These are phyloP conservation scores for Bradynema listronoti DNA, from an alignment of 1,140 invertebrate species.

Conservation along the genomic window DNA sequence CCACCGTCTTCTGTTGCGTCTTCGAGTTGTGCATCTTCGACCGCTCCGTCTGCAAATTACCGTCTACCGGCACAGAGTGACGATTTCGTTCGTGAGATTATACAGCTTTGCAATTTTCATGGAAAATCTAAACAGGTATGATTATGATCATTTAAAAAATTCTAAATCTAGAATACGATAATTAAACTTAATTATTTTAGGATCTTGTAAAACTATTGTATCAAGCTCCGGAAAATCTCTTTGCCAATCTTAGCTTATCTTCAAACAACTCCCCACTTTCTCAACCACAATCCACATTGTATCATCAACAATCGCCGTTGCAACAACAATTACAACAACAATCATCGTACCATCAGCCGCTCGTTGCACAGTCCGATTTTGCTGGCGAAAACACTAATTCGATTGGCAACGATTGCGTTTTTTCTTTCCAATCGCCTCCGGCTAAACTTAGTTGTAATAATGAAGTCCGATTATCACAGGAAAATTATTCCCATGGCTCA, in stretches of 20 bases:
- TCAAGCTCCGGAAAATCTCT: conserved; percentile 2
- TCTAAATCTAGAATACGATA: not conserved
- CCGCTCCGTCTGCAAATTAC: conserved; percentile 8
- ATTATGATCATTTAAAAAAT: not conserved
- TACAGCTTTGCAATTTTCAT: conserved; percentile 53
- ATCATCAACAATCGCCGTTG: no score
- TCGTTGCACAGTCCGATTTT: no score
- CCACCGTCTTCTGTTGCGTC: not conserved
- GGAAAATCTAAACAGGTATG: conserved; percentile 55
- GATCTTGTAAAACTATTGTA: conserved; percentile 3
- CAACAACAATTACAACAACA: no score
- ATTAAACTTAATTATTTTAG: not conserved
- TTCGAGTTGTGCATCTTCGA: not conserved
- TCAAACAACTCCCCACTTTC: no score
- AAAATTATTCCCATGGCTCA: no score
- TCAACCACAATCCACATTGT: no score
- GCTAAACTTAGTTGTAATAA: no score
- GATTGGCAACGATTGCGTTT: no score
- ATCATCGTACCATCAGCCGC: no score
- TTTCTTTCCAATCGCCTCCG: no score
- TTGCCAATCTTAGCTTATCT: not conserved
- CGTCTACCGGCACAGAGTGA: conserved; percentile 43
- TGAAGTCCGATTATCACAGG: no score
- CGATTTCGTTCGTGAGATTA: conserved; percentile 50
- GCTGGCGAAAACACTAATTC: no score